Base-by-base conservation (phyloP, 2,113 vertebrate species). In the Haemorhous mexicanus region DNA sequence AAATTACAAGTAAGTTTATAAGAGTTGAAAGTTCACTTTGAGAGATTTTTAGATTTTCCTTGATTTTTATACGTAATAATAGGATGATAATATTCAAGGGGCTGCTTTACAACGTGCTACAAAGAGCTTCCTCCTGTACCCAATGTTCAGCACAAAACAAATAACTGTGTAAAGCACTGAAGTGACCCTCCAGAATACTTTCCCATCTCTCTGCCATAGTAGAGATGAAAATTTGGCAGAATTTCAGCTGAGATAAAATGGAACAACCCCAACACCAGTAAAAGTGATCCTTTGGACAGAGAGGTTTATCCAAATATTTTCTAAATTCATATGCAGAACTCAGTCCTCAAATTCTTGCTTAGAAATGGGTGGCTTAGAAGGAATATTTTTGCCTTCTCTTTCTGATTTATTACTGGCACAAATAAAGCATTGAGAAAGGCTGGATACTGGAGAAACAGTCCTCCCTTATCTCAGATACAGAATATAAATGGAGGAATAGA, bases 361-460 rank as follows among this genome's bases (percentile, higher is more conserved):
- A 58, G 21, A 44, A 4, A 22, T 20, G 1, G 2, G 2, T 10
- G 6, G 5, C 3, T 83, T 33, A 35, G 7, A 58, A 70, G 11
- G 56, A 75, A 44, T 41, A 19, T 18, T 68, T 75, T 41, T 5
- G 16, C 27, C 15, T 59, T 67, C 33, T 30, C 5, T 16, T 70
- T 58, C 17, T 58, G 14, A 13, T 74, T 59, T 69, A 7, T 26
- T 70, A 6, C 58, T 80, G 35, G 73, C 30, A 11, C 14, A 80
- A 50, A 62, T 13, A 62, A 27, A 52, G 32, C 3, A 62, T 0
- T 59, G 11, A 21, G 69, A 73, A 80, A 76, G 24, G 6, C 11
- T 47, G 17, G 46, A 13, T 39, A 44, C 9, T 59, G 33, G 55
- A 39, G 13, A 64, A 80, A 77, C 2, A 9, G 13, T 58, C 77